phyloP scores from a whole-genome alignment of 2,888 invertebrate species.

The Philonicus albiceps region DNA sequence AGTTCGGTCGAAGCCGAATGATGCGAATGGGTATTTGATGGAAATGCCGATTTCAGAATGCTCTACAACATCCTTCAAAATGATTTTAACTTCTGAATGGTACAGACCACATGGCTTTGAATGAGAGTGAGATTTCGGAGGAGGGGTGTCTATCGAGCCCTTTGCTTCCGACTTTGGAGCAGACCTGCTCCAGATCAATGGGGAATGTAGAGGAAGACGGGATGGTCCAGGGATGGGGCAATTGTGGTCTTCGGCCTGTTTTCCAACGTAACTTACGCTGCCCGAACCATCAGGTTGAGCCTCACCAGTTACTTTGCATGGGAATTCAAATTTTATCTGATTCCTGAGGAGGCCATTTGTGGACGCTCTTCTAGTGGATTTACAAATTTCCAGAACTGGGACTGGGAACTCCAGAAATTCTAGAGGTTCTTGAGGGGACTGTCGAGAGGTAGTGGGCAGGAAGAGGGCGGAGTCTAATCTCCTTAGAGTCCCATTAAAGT shows the following conservation, averaged over 20 bases:
- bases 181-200: not conserved
- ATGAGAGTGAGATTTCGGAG: not conserved
- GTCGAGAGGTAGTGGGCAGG: not conserved
- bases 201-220: not conserved
- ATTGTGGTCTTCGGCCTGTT: not conserved
- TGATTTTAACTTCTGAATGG: constrained; percentile 15
- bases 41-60: constrained; percentile 19
- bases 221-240: not conserved
- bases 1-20: not conserved
- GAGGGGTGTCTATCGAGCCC: not conserved
- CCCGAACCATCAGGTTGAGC: not conserved
- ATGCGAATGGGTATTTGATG: constrained; percentile 25
- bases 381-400: not conserved
- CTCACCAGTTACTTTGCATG: not conserved
- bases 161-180: not conserved
- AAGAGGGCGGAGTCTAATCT: not conserved
- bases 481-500: constrained; percentile 20
- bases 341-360: not conserved
- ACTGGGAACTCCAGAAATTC: not conserved
- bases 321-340: constrained; percentile 25
- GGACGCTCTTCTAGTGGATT: not conserved
- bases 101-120: not conserved
- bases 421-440: not conserved
- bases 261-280: not conserved
- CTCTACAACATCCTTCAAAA: constrained; percentile 15